Evolutionary conservation across 2,888 invertebrate genomes (phyloP).

Genomic region (Morinoia aosen): DNA sequence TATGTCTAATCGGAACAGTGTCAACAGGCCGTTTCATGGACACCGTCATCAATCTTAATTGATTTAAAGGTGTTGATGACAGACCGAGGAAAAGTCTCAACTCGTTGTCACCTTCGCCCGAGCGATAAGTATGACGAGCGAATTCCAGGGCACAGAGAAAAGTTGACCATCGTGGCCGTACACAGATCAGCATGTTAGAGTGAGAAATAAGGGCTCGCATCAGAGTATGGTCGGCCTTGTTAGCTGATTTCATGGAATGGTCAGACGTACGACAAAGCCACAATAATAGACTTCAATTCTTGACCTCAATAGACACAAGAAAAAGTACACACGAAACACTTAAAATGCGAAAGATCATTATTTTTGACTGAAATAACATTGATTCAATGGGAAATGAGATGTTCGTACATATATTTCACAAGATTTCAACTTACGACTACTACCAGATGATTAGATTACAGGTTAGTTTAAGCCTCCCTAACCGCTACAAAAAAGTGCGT

Average conservation of each 20-base stretch:
- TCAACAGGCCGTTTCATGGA: slow-evolving; percentile 31
- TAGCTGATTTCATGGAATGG: neutral
- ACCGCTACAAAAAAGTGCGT: too few relatives aligned
- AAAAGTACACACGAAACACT: neutral
- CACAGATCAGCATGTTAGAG: neutral
- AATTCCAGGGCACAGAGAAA: neutral
- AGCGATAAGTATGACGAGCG: neutral
- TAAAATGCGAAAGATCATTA: neutral
- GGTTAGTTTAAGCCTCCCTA: too few relatives aligned
- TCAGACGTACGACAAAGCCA: neutral
- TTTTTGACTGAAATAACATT: neutral
- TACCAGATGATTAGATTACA: too few relatives aligned
- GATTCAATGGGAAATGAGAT: neutral
- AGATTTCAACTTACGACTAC: neutral
- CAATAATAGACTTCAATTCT: neutral
- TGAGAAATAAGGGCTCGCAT: neutral
- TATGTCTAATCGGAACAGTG: slow-evolving; percentile 43
- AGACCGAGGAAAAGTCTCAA: neutral
- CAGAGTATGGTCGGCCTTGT: neutral
- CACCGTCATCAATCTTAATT: slow-evolving; percentile 45
- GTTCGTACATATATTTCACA: neutral
- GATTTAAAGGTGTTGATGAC: slow-evolving; percentile 37
- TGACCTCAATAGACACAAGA: neutral
- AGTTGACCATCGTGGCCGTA: neutral
- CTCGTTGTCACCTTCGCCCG: slow-evolving; percentile 14